Evolutionary conservation across 2,797 vertebrate genomes (phyloP).

Genomic region (Sebastes cheni): DNA sequence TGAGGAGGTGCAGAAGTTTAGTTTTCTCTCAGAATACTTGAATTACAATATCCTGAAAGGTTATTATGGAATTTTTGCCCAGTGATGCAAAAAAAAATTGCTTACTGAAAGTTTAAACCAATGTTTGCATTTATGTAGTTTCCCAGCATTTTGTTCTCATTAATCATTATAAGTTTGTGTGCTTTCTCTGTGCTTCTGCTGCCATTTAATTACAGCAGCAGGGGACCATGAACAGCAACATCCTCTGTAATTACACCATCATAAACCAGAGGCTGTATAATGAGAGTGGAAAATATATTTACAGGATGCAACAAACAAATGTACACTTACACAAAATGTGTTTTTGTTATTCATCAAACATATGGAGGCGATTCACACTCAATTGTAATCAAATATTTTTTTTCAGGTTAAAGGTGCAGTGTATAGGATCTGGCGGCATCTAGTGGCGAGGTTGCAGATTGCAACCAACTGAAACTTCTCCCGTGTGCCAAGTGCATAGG

Average conservation of each 20-base stretch:
- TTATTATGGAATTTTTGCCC: too few species aligned
- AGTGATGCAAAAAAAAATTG: too few species aligned
- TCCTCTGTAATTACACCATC: conserved; percentile 16
- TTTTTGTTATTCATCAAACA: background rate
- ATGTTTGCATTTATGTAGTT: background rate
- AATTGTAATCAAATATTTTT: background rate
- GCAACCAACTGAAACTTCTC: too few species aligned
- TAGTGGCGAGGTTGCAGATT: too few species aligned
- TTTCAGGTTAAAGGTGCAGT: background rate
- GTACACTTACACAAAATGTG: background rate
- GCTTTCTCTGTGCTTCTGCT: background rate
- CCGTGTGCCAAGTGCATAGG: too few species aligned
- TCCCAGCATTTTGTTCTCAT: background rate
- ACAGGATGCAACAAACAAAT: background rate
- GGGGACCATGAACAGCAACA: background rate
- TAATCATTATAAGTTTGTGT: background rate
- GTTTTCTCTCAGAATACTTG: too few species aligned
- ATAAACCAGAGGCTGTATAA: background rate
- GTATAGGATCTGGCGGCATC: too few species aligned
- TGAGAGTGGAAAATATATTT: background rate
- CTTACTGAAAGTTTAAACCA: background rate
- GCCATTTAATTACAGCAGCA: background rate
- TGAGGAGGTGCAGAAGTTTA: too few species aligned
- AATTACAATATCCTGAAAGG: too few species aligned
- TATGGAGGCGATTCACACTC: background rate